Conservation (phyloP, 1,140 invertebrate species). For the Chelonus insularis region DNA sequence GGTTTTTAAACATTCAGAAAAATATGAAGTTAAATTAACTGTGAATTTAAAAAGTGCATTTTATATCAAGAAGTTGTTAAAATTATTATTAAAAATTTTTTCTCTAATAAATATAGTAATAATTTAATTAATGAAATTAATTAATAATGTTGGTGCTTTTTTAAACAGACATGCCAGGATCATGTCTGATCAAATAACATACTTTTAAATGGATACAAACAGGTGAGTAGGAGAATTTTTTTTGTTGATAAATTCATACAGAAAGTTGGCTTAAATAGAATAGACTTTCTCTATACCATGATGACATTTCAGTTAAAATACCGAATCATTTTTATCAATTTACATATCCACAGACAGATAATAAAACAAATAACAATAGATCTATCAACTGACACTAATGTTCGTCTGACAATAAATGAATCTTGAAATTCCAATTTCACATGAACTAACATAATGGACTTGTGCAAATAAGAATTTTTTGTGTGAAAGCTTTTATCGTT, state of each 20-base stretch:
- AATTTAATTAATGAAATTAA: background rate
- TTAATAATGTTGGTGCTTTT: no score
- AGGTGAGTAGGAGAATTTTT: no score
- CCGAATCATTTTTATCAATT: no score
- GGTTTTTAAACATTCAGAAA: no score
- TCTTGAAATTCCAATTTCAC: background rate
- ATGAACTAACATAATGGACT: slow-evolving; percentile 9
- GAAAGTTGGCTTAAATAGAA: no score
- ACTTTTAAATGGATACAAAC: no score
- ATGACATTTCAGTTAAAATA: slow-evolving; percentile 36
- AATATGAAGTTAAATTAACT: slow-evolving; percentile 9
- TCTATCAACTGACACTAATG: no score
- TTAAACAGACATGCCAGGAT: no score
- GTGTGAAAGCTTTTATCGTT: no score
- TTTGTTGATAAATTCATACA: no score
- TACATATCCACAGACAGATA: no score
- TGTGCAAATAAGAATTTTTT: background rate
- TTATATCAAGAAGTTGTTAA: background rate
- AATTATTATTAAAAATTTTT: background rate
- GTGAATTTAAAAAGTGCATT: background rate
- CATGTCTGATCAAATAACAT: background rate
- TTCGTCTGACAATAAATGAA: background rate
- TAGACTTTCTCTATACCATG: no score
- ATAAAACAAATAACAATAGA: background rate
- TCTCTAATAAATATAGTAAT: background rate